Evolutionary conservation across 2,113 vertebrate genomes (phyloP).

Genomic region (Nipponia nippon): DNA sequence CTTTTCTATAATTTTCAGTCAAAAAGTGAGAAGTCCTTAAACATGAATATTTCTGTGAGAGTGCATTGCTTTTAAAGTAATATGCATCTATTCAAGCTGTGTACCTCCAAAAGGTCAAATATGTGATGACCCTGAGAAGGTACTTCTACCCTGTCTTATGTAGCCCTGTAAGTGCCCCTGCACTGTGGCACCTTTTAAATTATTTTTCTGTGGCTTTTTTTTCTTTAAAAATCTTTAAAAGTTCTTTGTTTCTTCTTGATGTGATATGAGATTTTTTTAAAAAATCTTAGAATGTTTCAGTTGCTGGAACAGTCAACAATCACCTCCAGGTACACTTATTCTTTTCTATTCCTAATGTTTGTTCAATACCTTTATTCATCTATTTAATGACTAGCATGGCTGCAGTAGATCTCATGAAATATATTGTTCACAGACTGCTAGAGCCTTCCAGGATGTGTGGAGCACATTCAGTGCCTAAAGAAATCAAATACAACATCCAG

Average conservation of each 20-base stretch:
- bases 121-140: background rate
- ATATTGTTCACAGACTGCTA: background rate
- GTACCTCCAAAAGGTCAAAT: background rate
- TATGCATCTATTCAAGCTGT: background rate
- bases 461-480: background rate
- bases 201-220: background rate
- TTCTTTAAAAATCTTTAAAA: background rate
- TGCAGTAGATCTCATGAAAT: background rate
- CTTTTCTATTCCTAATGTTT: background rate
- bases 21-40: background rate
- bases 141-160: background rate
- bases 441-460: background rate
- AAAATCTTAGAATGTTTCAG: background rate
- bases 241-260: background rate
- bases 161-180: background rate
- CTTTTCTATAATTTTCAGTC: background rate
- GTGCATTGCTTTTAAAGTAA: background rate
- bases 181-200: background rate
- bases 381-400: background rate
- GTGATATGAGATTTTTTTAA: background rate
- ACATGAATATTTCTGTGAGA: background rate
- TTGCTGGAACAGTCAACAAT: background rate
- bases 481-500: background rate
- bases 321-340: background rate
- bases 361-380: background rate